Evolutionary conservation across 2,113 vertebrate genomes (phyloP).

Genomic region (Marmota flaviventris): DNA sequence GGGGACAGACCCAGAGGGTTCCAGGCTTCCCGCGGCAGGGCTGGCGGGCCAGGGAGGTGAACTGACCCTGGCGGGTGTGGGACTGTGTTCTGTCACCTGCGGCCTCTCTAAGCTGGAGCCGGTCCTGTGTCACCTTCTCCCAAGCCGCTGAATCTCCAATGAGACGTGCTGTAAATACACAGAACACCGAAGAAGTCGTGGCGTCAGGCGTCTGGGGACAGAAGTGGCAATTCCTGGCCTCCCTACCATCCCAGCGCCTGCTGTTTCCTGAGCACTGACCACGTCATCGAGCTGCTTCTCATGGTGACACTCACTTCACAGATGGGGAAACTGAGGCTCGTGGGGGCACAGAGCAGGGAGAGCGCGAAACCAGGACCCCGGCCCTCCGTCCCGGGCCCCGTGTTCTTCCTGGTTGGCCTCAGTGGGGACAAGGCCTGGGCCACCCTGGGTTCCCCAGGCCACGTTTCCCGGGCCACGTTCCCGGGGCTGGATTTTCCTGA

Average conservation of each 20-base stretch:
- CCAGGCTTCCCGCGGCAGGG: too few species aligned
- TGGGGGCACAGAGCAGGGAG: background rate
- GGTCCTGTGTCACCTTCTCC: too few species aligned
- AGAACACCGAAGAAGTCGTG: accelerated
- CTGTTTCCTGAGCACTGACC: accelerated
- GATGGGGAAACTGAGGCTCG: background rate
- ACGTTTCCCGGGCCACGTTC: too few species aligned
- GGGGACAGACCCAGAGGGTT: background rate
- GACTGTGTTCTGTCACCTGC: accelerated
- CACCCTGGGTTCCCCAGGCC: background rate
- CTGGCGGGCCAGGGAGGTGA: background rate
- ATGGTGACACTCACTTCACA: accelerated
- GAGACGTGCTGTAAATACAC: accelerated
- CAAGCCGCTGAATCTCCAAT: background rate
- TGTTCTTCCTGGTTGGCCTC: too few species aligned
- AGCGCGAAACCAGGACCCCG: too few species aligned
- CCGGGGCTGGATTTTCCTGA: too few species aligned
- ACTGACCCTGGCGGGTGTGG: background rate
- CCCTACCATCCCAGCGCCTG: accelerated
- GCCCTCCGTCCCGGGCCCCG: accelerated
- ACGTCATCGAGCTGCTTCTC: accelerated
- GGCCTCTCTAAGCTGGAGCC: background rate
- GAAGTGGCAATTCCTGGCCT: accelerated
- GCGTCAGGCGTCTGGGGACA: background rate
- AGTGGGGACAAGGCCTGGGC: background rate